Evolutionary conservation across 2,888 invertebrate species (phyloP).

Genomic region (Ophion ventricosus): DNA sequence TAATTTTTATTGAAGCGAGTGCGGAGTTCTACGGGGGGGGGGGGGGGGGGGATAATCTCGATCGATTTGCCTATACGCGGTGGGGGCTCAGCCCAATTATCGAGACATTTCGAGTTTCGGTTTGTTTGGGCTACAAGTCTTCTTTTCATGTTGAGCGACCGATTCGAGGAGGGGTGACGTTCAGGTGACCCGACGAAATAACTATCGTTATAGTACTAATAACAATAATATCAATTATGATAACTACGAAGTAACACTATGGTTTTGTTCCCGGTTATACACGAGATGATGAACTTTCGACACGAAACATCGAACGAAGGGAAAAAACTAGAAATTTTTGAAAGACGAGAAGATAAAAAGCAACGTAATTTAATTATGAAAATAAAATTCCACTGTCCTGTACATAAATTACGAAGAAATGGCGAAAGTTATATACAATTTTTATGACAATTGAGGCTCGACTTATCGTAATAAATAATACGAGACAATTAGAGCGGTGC

Average conservation of each 20-base stretch:
- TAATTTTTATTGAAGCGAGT: neutral
- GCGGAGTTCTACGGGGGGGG: too few species aligned
- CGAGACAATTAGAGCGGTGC: neutral
- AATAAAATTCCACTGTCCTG: conserved; percentile 14
- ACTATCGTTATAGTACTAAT: conserved; percentile 3
- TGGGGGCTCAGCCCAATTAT: neutral
- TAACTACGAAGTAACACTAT: conserved; percentile 16
- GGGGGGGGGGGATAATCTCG: too few species aligned
- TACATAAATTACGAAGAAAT: conserved; percentile 36
- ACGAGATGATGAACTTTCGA: neutral
- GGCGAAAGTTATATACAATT: conserved; percentile 4
- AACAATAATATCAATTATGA: conserved; percentile 35
- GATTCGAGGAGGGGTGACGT: neutral
- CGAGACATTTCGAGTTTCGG: too few species aligned
- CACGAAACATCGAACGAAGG: neutral
- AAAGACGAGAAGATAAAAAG: neutral
- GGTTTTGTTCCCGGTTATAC: conserved; percentile 32
- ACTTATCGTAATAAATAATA: neutral
- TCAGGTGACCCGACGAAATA: too few species aligned
- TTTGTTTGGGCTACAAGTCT: too few species aligned
- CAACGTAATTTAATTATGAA: conserved; percentile 2
- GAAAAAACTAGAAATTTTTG: neutral
- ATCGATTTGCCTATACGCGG: neutral
- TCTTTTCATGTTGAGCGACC: neutral
- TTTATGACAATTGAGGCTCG: conserved; percentile 15